phyloP scores from a whole-genome alignment of 2,797 vertebrate species.

The Odontamblyopus lacepedii region DNA sequence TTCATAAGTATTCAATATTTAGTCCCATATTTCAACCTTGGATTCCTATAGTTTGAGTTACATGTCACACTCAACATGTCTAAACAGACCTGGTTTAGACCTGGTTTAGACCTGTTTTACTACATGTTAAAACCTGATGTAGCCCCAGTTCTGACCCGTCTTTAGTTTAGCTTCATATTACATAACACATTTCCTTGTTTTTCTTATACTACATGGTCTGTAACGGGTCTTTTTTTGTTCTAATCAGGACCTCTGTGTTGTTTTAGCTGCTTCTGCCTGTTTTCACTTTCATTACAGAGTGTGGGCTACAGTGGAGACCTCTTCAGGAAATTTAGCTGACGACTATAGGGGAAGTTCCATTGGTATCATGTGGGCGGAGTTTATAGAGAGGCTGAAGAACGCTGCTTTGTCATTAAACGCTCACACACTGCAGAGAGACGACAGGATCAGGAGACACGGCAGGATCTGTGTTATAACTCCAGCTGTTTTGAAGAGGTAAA shows the following conservation, averaged over 20 bases:
- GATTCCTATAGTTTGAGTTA: neutral
- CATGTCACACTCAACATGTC: neutral
- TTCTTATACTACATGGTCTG: neutral
- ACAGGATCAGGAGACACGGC: neutral
- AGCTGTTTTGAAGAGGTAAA: neutral
- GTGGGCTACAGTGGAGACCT: slow-evolving; percentile 38
- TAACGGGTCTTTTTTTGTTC: neutral
- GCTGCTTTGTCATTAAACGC: slow-evolving; percentile 13
- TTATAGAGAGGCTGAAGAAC: slow-evolving; percentile 32
- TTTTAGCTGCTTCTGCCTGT: neutral
- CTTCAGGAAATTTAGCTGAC: slow-evolving; percentile 51
- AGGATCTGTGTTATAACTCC: slow-evolving; percentile 13
- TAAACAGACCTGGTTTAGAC: neutral
- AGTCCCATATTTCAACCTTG: neutral
- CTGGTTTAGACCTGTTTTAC: neutral
- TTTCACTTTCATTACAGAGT: slow-evolving; percentile 67
- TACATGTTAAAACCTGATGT: too few species aligned
- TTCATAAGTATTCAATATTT: neutral
- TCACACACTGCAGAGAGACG: slow-evolving; percentile 1
- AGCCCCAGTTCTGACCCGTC: too few species aligned
- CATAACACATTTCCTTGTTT: neutral
- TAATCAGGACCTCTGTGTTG: neutral
- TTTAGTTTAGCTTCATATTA: too few species aligned
- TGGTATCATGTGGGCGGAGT: slow-evolving; percentile 51
- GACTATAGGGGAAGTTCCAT: slow-evolving; percentile 60